Base-by-base conservation (phyloP, 2,888 invertebrate species). In the Nomada goodeniana region DNA sequence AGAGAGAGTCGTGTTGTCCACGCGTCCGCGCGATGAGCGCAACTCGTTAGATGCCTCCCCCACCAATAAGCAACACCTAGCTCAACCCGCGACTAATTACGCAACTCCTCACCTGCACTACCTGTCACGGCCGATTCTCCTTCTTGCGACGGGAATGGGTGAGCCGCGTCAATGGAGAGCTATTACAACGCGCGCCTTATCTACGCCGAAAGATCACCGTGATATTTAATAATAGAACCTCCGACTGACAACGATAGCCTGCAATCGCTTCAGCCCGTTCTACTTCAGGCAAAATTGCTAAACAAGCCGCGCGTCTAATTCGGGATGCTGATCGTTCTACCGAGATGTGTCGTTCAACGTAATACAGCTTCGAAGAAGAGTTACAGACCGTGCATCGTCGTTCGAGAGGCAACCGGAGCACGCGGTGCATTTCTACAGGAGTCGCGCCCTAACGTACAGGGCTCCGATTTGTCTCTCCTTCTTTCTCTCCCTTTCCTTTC, bases 71-170 rank as follows among this genome's bases (percentile, higher is more conserved):
- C 74, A 72, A 75, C 82, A 82, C 76, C 86, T 85, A 86, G 68
- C 84, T 78, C 60, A 80, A 83, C 86, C 86, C 83, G 36, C 80
- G 74, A 61, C 83, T 85, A 86, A 86, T 85, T 86, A 83, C 86
- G 86, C 83, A 86, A 86, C 83, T 23, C 76, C 76, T 82, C 83
- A 83, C 78, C 80, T 80, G 83, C 76, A 60, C 77, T 76, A 82
- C 84, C 75, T 78, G 84, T 76, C 71, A 72, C 80, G 74, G 74
- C 73, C 64, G 63, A 85, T 82, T 76, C 73, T 80, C 61, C 70
- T 59, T 59, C 44, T 55, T 29, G 11, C 63, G 42, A 10, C 44
- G 20, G 15, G 26, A 18, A 18, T n/a, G 50, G 10, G 15, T 52
- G 29, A 20, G 20, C 26, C 20, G 53, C 42, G 15, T 13, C 47